phyloP scores from a whole-genome alignment of 2,888 invertebrate genomes.

The Cryptophagus acutangulus region DNA sequence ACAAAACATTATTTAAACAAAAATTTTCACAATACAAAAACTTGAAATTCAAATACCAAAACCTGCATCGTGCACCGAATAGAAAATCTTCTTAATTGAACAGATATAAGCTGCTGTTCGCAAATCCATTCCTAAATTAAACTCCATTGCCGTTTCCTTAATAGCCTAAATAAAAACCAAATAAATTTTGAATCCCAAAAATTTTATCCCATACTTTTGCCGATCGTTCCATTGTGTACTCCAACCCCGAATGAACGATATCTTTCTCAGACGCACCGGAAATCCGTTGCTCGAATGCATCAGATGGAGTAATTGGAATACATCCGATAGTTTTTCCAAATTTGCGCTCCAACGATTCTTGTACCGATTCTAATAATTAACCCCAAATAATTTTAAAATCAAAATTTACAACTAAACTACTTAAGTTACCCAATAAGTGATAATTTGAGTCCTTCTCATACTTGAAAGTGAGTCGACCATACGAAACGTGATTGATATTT shows the following conservation, averaged over 20 bases:
- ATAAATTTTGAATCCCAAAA: too few species aligned
- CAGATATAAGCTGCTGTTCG: conserved; percentile 39
- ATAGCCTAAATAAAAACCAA: too few species aligned
- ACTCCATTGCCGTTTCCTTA: too few species aligned
- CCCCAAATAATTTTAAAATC: conserved; percentile 1
- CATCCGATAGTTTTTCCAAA: conserved; percentile 86
- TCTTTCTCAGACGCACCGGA: conserved; percentile 96
- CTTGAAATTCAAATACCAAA: too few species aligned
- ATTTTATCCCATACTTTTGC: conserved; percentile 84
- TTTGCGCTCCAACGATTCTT: conserved; percentile 90
- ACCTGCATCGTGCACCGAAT: too few species aligned
- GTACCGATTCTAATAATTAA: conserved; percentile 75
- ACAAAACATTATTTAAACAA: too few species aligned
- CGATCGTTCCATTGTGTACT: conserved; percentile 96
- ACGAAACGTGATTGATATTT: conserved; percentile 96
- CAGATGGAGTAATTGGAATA: conserved; percentile 87
- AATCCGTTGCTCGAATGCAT: conserved; percentile 81
- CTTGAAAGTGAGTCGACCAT: conserved; percentile 90
- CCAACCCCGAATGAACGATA: conserved; percentile 96
- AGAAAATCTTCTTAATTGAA: conserved; percentile 36
- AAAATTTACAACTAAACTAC: neutral
- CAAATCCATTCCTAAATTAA: conserved; percentile 36
- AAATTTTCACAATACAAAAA: too few species aligned
- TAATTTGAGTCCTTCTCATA: conserved; percentile 91
- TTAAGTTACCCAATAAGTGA: conserved; percentile 71